Evolutionary conservation across 2,113 vertebrate species (phyloP).

Genomic region (Ancistrus triradiatus): DNA sequence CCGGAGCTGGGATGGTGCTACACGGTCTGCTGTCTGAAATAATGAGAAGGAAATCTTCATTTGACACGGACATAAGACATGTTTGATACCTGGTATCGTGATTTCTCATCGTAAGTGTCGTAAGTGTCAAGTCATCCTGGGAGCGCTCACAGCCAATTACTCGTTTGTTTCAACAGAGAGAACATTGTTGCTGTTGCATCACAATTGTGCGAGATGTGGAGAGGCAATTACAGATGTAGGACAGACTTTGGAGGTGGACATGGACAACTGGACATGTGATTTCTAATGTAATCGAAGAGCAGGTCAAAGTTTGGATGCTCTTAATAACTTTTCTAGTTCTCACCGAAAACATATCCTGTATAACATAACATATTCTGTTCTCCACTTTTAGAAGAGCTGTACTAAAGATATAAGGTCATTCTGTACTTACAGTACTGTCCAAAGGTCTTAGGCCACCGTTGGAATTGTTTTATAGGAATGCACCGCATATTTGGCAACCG

Average conservation of each 20-base stretch:
- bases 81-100: slow-evolving; percentile 21
- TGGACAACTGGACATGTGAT: neutral
- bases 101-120: too few species aligned
- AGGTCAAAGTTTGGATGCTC: too few species aligned
- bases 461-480: too few species aligned
- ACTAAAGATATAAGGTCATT: too few species aligned
- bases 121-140: slow-evolving; percentile 32
- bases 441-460: too few species aligned
- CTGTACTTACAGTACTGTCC: too few species aligned
- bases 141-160: slow-evolving; percentile 25
- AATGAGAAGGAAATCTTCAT: slow-evolving; percentile 33
- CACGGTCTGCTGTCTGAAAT: slow-evolving; percentile 36
- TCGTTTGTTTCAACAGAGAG: slow-evolving; percentile 11
- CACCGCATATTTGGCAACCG: too few species aligned
- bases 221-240: neutral
- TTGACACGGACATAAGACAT: slow-evolving; percentile 36
- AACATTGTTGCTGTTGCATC: slow-evolving; percentile 24
- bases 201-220: neutral
- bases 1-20: slow-evolving; percentile 10
- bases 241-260: neutral
- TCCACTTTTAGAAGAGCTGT: too few species aligned
- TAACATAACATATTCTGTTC: too few species aligned
- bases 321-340: too few species aligned
- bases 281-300: too few species aligned
- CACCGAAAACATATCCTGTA: too few species aligned